Conservation (phyloP, 2,888 invertebrate genomes). For the Pyralis farinalis region DNA sequence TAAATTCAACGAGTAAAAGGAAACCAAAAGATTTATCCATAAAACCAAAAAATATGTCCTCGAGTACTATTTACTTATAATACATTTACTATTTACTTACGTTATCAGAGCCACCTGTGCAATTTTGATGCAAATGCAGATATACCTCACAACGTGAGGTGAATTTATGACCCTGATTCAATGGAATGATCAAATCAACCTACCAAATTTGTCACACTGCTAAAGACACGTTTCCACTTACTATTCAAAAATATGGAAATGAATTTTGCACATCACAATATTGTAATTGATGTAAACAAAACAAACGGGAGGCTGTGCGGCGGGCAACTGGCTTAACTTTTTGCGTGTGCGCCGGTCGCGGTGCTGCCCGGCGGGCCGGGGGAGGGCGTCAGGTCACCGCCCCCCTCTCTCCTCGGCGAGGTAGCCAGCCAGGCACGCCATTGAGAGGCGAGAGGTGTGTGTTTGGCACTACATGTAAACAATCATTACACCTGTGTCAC, state of each 20-base stretch:
- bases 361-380: conserved; percentile 25
- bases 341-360: conserved; percentile 63
- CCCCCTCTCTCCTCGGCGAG: conserved; percentile 37
- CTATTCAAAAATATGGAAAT: conserved; percentile 6
- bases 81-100: not conserved
- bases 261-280: conserved; percentile 29
- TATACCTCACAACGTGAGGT: conserved; percentile 22
- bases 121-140: conserved; percentile 53
- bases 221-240: not conserved
- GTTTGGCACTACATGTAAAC: conserved; percentile 53
- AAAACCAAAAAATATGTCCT: too few relatives aligned
- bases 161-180: not conserved
- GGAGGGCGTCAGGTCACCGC: conserved; percentile 47
- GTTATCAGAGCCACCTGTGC: conserved; percentile 34
- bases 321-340: conserved; percentile 68
- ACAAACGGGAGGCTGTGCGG: conserved; percentile 70
- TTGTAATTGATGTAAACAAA: conserved; percentile 64
- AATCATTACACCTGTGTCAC: conserved; percentile 59
- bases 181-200: conserved; percentile 26
- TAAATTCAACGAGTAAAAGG: too few relatives aligned
- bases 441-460: too few relatives aligned
- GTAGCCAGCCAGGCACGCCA: conserved; percentile 44
- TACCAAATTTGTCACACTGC: not conserved
- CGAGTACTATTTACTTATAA: conserved; percentile 2
- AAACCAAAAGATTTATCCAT: too few relatives aligned